These are phyloP conservation scores for Cyclura pinguis DNA, from an alignment of 2,797 vertebrate genomes.

Conservation along the genomic window DNA sequence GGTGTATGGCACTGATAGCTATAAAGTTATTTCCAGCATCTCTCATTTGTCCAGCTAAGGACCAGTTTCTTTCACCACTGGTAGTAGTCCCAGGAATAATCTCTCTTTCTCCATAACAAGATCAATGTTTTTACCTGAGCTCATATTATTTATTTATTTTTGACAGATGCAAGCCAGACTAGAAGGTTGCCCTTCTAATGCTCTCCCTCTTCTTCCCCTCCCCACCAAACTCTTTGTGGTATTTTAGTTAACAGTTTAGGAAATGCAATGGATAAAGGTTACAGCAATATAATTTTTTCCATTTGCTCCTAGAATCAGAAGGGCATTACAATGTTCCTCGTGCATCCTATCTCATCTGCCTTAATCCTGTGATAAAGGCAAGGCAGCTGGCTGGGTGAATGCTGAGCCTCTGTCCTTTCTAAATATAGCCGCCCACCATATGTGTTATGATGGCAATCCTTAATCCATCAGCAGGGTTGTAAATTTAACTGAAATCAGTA, in stretches of 20 bases:
- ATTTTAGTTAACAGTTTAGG: slow-evolving; percentile 9
- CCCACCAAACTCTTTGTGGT: neutral
- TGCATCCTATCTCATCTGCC: slow-evolving; percentile 27
- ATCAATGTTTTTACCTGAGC: neutral
- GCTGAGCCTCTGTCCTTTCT: slow-evolving; percentile 27
- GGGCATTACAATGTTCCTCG: slow-evolving; percentile 3
- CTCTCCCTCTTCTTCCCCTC: neutral
- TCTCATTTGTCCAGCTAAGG: neutral
- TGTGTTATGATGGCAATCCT: slow-evolving; percentile 34
- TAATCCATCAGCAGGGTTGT: slow-evolving; percentile 26
- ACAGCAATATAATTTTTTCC: neutral
- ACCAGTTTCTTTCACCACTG: neutral
- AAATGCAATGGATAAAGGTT: slow-evolving; percentile 19
- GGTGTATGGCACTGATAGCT: too few relatives aligned
- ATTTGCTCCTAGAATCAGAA: slow-evolving; percentile 13
- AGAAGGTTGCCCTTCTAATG: too few relatives aligned
- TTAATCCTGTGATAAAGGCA: slow-evolving; percentile 28
- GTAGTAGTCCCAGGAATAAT: neutral
- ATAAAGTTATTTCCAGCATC: neutral
- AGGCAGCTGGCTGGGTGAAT: slow-evolving; percentile 33
- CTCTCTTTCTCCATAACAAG: neutral
- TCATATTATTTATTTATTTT: neutral
- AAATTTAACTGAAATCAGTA: slow-evolving; percentile 36
- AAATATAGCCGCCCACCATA: slow-evolving; percentile 31
- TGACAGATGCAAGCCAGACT: neutral